Conservation (phyloP, 2,797 vertebrate genomes). For the Malacoraja senta region DNA sequence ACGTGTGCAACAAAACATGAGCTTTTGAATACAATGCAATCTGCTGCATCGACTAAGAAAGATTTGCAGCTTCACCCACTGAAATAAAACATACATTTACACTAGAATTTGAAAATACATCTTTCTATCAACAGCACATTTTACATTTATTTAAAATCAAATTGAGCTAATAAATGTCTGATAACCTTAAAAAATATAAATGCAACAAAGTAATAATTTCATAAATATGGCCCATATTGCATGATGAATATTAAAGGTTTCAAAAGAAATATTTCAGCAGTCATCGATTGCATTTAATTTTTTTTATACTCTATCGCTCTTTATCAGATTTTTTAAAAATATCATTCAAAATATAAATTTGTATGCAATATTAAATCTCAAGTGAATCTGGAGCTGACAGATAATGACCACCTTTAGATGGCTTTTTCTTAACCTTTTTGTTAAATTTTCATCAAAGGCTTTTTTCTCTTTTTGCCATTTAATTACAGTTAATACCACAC, state of each 20-base stretch:
- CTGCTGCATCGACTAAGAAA: not conserved
- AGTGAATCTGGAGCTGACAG: not conserved
- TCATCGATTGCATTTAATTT: not conserved
- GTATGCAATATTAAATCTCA: not conserved
- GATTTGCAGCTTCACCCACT: not conserved
- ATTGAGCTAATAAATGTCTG: not conserved
- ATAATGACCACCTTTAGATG: not conserved
- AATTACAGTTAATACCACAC: not conserved
- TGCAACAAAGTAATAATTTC: not conserved
- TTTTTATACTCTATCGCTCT: not conserved
- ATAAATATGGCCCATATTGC: not conserved
- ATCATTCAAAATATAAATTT: not conserved
- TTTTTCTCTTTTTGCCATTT: not conserved
- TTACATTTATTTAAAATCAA: not conserved
- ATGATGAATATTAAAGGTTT: not conserved
- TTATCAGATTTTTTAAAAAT: not conserved
- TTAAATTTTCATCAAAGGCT: not conserved
- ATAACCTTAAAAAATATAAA: not conserved
- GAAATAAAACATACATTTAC: not conserved
- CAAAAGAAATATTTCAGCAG: not conserved
- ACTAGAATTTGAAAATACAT: not conserved
- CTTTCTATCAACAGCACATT: not conserved
- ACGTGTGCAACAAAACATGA: not conserved
- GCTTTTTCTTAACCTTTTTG: not conserved
- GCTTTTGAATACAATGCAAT: slow-evolving; percentile 10